These are phyloP conservation scores for Drepanosiphum platanoidis DNA, from an alignment of 2,888 invertebrate species.

Conservation along the genomic window DNA sequence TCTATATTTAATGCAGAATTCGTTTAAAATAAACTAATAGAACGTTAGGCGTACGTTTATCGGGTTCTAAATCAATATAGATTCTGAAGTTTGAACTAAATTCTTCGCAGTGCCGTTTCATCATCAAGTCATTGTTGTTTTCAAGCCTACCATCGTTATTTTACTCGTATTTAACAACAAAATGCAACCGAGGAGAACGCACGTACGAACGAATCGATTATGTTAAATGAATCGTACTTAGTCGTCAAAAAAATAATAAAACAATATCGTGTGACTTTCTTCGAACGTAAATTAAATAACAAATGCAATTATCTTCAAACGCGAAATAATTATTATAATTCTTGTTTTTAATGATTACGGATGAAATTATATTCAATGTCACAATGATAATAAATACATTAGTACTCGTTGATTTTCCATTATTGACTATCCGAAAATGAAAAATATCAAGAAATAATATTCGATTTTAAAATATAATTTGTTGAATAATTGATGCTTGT, in stretches of 20 bases:
- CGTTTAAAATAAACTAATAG: not conserved
- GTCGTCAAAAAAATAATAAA: too few species aligned
- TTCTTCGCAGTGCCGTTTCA: not conserved
- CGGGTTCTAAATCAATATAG: not conserved
- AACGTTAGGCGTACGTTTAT: not conserved
- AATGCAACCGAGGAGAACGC: too few species aligned
- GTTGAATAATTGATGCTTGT: too few species aligned
- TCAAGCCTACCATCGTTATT: not conserved
- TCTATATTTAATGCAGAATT: not conserved
- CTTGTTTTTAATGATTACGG: too few species aligned
- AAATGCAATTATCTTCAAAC: not conserved
- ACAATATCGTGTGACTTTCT: not conserved
- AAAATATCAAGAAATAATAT: too few species aligned
- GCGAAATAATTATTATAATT: too few species aligned
- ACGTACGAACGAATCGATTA: not conserved
- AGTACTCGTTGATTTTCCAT: too few species aligned
- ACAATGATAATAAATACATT: not conserved
- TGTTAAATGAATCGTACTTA: too few species aligned
- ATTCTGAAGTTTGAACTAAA: not conserved
- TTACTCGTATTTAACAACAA: too few species aligned
- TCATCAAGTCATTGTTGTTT: not conserved
- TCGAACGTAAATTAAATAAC: too few species aligned
- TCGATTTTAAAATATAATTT: too few species aligned
- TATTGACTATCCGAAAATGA: too few species aligned
- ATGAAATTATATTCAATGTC: not conserved